phyloP scores from a whole-genome alignment of 2,797 vertebrate genomes.

The Lycodopsis pacificus region DNA sequence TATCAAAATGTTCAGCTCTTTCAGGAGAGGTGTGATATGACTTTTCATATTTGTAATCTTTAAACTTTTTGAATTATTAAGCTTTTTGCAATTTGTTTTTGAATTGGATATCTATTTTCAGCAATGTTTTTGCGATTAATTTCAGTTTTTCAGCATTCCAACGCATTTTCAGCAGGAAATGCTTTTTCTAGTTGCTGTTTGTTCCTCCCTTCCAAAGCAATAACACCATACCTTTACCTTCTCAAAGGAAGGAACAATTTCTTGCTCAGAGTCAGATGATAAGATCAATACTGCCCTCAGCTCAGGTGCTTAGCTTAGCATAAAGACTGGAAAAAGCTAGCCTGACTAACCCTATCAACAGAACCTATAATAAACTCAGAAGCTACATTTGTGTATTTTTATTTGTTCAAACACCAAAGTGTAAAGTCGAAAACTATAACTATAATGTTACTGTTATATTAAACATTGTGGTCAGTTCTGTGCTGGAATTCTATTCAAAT shows the following conservation, averaged over 20 bases:
- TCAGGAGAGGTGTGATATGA: too few relatives aligned
- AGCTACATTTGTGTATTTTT: background rate
- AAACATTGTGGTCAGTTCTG: background rate
- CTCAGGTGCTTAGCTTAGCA: background rate
- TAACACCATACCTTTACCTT: background rate
- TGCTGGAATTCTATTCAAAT: constrained; percentile 1
- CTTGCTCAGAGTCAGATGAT: background rate
- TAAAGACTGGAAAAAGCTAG: background rate
- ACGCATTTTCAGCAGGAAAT: too few relatives aligned
- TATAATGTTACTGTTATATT: too few relatives aligned
- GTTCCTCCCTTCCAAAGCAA: background rate
- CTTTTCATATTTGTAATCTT: too few relatives aligned
- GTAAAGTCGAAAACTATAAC: background rate
- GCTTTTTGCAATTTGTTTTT: too few relatives aligned
- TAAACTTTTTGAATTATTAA: too few relatives aligned
- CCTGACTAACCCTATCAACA: background rate
- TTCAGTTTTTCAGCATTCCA: too few relatives aligned
- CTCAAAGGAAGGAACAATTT: background rate
- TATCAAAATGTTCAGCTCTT: too few relatives aligned
- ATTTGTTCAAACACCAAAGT: background rate
- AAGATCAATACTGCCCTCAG: background rate
- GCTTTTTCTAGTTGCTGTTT: too few relatives aligned
- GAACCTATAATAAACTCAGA: background rate
- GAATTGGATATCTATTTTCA: too few relatives aligned
- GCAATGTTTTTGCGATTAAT: too few relatives aligned